Percentiles rank a stretch among this genome's conserved stretches.
Evolutionary conservation across 2,797 vertebrate genomes (phyloP).

Genomic region (Sebastes nivosus): DNA sequence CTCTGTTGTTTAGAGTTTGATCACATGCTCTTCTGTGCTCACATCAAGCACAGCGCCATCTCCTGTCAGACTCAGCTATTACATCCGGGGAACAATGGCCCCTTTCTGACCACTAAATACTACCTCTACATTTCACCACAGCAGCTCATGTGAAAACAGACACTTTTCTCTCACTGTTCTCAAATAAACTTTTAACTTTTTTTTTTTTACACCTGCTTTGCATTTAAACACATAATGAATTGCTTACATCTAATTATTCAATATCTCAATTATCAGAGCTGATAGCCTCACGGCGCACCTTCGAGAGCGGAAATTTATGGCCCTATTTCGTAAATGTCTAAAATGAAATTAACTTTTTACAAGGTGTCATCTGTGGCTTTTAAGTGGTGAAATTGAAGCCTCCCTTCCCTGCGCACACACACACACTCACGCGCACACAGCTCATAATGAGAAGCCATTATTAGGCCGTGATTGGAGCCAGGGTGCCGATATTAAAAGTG

Average conservation of each 20-base stretch:
- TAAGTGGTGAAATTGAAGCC: constrained; percentile 74
- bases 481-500: constrained; percentile 82
- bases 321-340: constrained; percentile 77
- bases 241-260: constrained; percentile 75
- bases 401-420: neutral
- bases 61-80: constrained; percentile 63
- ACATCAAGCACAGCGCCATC: constrained; percentile 75
- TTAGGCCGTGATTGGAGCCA: constrained; percentile 78
- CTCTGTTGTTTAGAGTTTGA: constrained; percentile 26
- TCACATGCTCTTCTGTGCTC: constrained; percentile 45
- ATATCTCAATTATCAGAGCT: constrained; percentile 73
- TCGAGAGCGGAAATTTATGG: constrained; percentile 73
- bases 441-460: constrained; percentile 81
- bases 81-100: constrained; percentile 48
- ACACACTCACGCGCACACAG: constrained; percentile 2
- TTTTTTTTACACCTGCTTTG: constrained; percentile 35
- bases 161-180: constrained; percentile 19
- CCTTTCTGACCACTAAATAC: neutral
- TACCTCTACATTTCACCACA: neutral
- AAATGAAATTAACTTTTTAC: constrained; percentile 83
- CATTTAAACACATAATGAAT: constrained; percentile 64
- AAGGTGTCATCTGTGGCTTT: constrained; percentile 81
- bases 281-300: constrained; percentile 58
- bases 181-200: constrained; percentile 18
- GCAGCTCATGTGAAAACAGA: constrained; percentile 10